Base-by-base conservation (phyloP, 2,888 invertebrate genomes). In the Eustalomyia histrio region DNA sequence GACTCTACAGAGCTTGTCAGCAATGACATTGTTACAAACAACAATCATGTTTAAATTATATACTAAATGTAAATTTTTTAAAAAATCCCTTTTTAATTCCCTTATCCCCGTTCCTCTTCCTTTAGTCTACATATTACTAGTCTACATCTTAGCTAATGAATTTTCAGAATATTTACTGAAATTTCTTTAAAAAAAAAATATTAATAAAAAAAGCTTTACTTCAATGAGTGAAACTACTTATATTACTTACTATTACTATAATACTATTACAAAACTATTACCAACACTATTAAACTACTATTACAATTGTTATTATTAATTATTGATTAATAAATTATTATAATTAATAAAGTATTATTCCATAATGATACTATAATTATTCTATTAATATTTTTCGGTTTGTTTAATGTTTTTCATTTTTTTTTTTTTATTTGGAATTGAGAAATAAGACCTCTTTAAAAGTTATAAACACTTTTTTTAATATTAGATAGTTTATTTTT, bases 181-280 rank as follows among this genome's bases (percentile, higher is more conserved):
- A 75, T 75, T 61, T 63, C 57, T 14, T 63, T 68, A 67, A 21
- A 18, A 69, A 60, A 29, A 17, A 47, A 47, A 47, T 43, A 29
- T 12, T 14, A 29, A 79, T n/a, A 67, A 60, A 29, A 47, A 81
- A 82, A 79, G 82, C 82, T 82, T 79, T 82, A 79, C 79, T 79
- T 82, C 72, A 76, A 82, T 79, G 82, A 82, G 82, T 82, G 82
- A 82, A 82, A 79, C 68, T 73, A n/a, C n/a, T n/a, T n/a, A 76
- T 43, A 63, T 67, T 57, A 74, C 64, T 78, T 81, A 78, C 69
- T 58, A 78, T 67, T 67, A 57, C 17, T 29, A 67, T 16, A 71
- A 17, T 68, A 73, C 21, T 64, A 71, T 64, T 50, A 61, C 10
- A 74, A n/a, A 58, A 68, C 52, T 65, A 16, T 71, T 55, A 71